These are phyloP conservation scores for Nerophis lumbriciformis DNA, from an alignment of 2,113 vertebrate species.

Conservation along the genomic window DNA sequence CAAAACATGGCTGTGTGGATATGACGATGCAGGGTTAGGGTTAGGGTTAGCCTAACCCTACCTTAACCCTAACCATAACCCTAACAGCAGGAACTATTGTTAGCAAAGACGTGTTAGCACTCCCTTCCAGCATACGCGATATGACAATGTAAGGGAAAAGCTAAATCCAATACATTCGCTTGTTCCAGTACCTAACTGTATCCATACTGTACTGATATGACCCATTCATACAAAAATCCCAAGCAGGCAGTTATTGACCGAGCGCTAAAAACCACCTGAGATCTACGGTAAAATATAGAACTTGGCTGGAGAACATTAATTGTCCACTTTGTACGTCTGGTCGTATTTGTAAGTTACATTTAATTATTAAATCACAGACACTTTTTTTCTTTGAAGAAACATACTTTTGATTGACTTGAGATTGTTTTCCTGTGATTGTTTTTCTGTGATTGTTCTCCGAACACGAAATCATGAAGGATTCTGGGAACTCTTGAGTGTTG, in stretches of 20 bases:
- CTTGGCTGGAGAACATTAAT: slow-evolving; percentile 61
- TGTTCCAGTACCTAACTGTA: slow-evolving; percentile 37
- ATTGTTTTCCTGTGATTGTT: slow-evolving; percentile 5
- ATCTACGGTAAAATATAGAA: slow-evolving; percentile 42
- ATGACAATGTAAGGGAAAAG: neutral
- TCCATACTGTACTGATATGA: slow-evolving; percentile 33
- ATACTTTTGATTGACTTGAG: neutral
- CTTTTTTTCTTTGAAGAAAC: neutral
- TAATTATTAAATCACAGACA: neutral
- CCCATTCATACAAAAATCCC: slow-evolving; percentile 17
- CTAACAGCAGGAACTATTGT: slow-evolving; percentile 27
- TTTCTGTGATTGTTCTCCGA: neutral
- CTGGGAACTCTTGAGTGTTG: neutral
- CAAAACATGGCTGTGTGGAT: too few species aligned
- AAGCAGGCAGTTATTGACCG: slow-evolving; percentile 11
- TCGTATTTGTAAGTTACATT: neutral
- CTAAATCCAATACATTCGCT: slow-evolving; percentile 47
- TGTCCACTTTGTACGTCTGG: slow-evolving; percentile 40
- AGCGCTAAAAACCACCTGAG: slow-evolving; percentile 51
- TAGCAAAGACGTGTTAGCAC: slow-evolving; percentile 2
- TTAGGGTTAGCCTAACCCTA: too few species aligned
- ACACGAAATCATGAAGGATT: neutral
- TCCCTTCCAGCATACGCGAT: neutral
- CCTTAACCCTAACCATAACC: too few species aligned
- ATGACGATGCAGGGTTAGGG: too few species aligned